Conservation (phyloP, 2,888 invertebrate species). For the Callimorpha dominula region DNA sequence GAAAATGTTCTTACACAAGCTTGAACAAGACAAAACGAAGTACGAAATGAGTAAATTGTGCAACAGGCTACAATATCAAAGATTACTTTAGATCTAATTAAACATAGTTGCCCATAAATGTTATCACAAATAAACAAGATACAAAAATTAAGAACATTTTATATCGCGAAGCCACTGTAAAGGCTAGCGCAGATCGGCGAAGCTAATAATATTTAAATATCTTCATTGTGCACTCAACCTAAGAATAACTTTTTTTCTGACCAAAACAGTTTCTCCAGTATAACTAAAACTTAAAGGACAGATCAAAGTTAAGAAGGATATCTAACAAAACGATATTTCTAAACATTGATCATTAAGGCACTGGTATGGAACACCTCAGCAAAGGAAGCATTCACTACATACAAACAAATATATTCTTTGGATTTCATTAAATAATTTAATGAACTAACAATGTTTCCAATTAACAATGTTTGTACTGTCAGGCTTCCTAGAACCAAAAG, state of each 20-base stretch:
- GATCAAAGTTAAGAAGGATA: conserved; percentile 31
- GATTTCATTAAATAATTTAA: conserved; percentile 27
- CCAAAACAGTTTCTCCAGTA: conserved; percentile 38
- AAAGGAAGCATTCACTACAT: conserved; percentile 27
- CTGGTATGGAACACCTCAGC: conserved; percentile 58
- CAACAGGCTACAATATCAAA: conserved; percentile 71
- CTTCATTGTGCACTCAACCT: conserved; percentile 48
- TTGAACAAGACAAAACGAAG: conserved; percentile 67
- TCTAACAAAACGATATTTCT: conserved; percentile 37
- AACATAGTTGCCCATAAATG: conserved; percentile 58
- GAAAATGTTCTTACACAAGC: conserved; percentile 74
- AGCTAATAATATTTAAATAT: conserved; percentile 24
- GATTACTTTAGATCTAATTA: conserved; percentile 55
- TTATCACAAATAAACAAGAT: conserved; percentile 58
- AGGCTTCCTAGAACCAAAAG: conserved; percentile 40
- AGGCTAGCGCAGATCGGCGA: conserved; percentile 42
- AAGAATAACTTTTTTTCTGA: conserved; percentile 41
- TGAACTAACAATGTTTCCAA: conserved; percentile 30
- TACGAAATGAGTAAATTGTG: conserved; percentile 73
- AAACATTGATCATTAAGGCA: conserved; percentile 66
- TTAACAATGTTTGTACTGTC: conserved; percentile 57
- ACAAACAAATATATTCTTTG: conserved; percentile 16
- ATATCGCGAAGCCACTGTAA: conserved; percentile 41
- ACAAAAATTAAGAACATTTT: conserved; percentile 45
- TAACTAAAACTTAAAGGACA: conserved; percentile 40